Conservation (phyloP, 2,888 invertebrate species). For the Physocephala rufipes region DNA sequence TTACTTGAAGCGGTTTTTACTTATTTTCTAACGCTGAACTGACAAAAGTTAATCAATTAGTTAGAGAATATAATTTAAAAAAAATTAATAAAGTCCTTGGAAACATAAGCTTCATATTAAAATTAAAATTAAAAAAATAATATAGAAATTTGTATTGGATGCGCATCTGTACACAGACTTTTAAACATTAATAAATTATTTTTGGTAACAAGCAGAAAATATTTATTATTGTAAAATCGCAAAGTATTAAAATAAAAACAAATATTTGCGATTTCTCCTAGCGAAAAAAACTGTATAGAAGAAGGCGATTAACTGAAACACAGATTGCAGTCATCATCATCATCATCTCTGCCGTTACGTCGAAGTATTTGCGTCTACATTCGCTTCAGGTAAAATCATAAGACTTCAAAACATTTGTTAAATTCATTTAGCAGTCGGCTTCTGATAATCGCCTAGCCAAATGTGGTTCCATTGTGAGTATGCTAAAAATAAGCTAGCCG, state of each 20-base stretch:
- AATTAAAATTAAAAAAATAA: slow-evolving; percentile 26
- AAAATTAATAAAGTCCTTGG: slow-evolving; percentile 19
- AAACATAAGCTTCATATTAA: slow-evolving; percentile 29
- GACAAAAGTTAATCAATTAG: slow-evolving; percentile 23
- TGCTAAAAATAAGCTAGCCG: too few species aligned
- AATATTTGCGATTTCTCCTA: slow-evolving; percentile 57
- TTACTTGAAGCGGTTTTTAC: background rate
- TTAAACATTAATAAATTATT: slow-evolving; percentile 55
- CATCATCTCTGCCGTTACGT: too few species aligned
- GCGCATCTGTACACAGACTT: slow-evolving; percentile 45
- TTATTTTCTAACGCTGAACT: background rate
- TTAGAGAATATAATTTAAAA: slow-evolving; percentile 19
- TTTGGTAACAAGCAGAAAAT: slow-evolving; percentile 57
- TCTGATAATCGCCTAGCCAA: too few species aligned
- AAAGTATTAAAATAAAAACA: slow-evolving; percentile 49
- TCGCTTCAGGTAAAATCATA: too few species aligned
- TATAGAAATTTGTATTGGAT: slow-evolving; percentile 37
- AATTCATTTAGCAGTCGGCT: too few species aligned
- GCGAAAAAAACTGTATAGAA: too few species aligned
- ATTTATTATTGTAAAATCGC: slow-evolving; percentile 40
- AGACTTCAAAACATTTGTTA: too few species aligned
- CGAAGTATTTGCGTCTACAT: too few species aligned
- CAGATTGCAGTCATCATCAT: too few species aligned
- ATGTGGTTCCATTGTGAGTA: too few species aligned
- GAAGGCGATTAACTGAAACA: too few species aligned